Evolutionary conservation across 1,140 invertebrate species (phyloP).

Genomic region (Aricia agestis): DNA sequence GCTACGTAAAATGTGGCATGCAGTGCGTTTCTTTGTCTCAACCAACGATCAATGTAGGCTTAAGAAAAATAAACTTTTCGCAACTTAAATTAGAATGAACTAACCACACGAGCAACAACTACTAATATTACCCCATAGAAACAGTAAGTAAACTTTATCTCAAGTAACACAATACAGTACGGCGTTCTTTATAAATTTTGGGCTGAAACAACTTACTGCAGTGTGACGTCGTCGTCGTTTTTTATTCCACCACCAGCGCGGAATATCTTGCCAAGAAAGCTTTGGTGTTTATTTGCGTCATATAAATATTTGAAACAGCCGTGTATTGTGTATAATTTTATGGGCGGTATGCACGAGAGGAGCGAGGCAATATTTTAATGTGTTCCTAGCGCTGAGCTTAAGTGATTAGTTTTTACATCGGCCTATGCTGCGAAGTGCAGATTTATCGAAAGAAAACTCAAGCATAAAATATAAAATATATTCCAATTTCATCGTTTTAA

Average conservation of each 20-base stretch:
- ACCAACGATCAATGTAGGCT: too few species aligned
- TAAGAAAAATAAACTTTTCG: too few species aligned
- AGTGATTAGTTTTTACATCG: conserved; percentile 29
- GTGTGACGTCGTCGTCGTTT: neutral
- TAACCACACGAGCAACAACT: neutral
- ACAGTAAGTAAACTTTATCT: neutral
- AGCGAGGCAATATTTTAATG: conserved; percentile 29
- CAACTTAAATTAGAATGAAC: too few species aligned
- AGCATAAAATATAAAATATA: neutral
- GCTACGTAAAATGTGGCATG: too few species aligned
- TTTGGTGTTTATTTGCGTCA: conserved; percentile 4
- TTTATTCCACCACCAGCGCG: neutral
- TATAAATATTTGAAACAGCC: conserved; percentile 11
- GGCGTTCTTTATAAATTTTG: conserved; percentile 1
- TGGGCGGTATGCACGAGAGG: conserved; percentile 5
- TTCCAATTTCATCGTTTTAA: neutral
- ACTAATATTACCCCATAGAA: neutral
- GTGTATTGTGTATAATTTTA: conserved; percentile 16
- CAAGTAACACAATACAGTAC: neutral
- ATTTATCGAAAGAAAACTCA: conserved; percentile 7
- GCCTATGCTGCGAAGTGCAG: conserved; percentile 8
- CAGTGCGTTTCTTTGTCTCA: too few species aligned
- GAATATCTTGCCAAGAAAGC: conserved; percentile 2
- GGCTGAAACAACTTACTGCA: neutral
- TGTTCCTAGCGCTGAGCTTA: conserved; percentile 20